phyloP scores from a whole-genome alignment of 2,113 vertebrate species.

The Nothobranchius kuhntae region DNA sequence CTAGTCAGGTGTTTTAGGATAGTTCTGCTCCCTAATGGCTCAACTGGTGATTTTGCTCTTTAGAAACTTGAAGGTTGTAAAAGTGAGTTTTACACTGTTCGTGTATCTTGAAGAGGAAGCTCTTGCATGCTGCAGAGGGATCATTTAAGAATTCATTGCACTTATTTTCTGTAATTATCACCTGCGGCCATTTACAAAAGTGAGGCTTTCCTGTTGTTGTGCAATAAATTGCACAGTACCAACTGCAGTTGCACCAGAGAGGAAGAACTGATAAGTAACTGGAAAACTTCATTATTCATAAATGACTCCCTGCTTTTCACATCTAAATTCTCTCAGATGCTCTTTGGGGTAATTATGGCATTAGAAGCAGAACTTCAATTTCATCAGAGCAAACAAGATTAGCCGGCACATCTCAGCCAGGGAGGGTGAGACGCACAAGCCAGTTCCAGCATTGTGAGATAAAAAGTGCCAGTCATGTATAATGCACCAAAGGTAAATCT shows the following conservation, averaged over 20 bases:
- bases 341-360: constrained; percentile 12
- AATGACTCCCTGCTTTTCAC: constrained; percentile 4
- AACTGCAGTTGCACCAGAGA: neutral
- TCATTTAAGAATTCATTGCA: neutral
- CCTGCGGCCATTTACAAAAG: neutral
- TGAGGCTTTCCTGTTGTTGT: neutral
- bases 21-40: no score
- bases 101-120: neutral
- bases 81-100: neutral
- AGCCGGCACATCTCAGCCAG: neutral
- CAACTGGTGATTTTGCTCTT: no score
- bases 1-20: no score
- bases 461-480: neutral
- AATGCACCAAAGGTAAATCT: constrained; percentile 10
- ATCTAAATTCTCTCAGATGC: constrained; percentile 8
- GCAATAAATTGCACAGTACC: constrained; percentile 2
- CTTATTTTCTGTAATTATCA: neutral
- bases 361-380: constrained; percentile 6
- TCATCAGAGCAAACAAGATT: constrained; percentile 18
- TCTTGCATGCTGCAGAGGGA: neutral
- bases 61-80: no score
- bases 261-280: neutral
- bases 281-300: constrained; percentile 7
- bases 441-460: neutral
- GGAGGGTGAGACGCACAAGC: constrained; percentile 2